A percentile compares a stretch with the other conserved stretches of the same genome.
These are phyloP conservation scores for Ciconia boyciana DNA, from an alignment of 2,113 vertebrate species.

Conservation along the genomic window DNA sequence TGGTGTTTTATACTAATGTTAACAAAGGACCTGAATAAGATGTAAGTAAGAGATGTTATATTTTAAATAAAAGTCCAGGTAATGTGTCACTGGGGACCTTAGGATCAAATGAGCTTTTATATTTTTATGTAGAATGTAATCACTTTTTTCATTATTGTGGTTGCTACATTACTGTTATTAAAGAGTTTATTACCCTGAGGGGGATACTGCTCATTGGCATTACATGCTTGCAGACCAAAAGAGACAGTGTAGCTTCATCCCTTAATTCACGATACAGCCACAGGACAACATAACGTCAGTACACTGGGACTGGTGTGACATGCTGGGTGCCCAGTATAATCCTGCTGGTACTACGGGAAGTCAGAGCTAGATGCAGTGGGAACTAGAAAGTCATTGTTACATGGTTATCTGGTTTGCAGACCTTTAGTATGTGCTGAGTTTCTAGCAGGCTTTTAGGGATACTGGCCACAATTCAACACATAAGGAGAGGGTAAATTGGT, in stretches of 20 bases:
- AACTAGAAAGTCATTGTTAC: not conserved
- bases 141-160: conserved; percentile 77
- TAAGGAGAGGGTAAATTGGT: not conserved
- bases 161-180: conserved; percentile 75
- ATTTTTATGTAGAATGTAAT: conserved; percentile 82
- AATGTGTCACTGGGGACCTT: conserved; percentile 71
- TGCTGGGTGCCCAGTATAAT: not conserved
- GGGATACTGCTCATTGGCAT: conserved; percentile 61
- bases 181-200: conserved; percentile 74
- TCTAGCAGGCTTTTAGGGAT: not conserved
- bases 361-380: not conserved
- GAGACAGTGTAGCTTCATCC: conserved; percentile 25
- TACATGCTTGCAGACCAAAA: conserved; percentile 51
- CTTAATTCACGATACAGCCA: conserved; percentile 2
- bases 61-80: conserved; percentile 76
- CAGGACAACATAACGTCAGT: not conserved
- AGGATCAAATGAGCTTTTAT: conserved; percentile 82
- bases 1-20: conserved; percentile 58
- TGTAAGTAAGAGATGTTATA: conserved; percentile 62
- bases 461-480: not conserved
- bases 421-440: not conserved
- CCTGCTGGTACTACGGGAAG: not conserved
- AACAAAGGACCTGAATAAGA: conserved; percentile 59
- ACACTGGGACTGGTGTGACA: not conserved
- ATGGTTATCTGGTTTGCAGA: not conserved